Conservation (phyloP, 2,888 invertebrate genomes). For the Plebejus argus region DNA sequence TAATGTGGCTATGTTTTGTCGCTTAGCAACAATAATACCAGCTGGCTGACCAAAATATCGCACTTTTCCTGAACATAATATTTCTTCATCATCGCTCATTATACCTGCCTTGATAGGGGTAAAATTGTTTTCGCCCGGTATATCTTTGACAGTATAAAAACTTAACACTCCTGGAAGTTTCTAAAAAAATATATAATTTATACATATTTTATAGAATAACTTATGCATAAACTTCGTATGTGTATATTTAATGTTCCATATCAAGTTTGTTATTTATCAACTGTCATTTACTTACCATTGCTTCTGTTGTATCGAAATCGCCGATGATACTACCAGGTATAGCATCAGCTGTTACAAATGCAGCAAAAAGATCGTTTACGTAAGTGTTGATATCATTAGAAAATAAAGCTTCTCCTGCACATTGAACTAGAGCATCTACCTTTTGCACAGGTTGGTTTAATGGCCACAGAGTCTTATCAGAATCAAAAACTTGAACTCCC, state of each 20-base stretch:
- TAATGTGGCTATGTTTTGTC: slow-evolving; percentile 73
- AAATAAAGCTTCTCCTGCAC: slow-evolving; percentile 88
- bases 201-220: too few relatives aligned
- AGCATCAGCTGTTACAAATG: slow-evolving; percentile 83
- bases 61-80: slow-evolving; percentile 65
- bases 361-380: slow-evolving; percentile 85
- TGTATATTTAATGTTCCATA: neutral
- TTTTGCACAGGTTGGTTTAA: slow-evolving; percentile 88
- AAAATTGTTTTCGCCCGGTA: slow-evolving; percentile 83
- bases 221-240: neutral
- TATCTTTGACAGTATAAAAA: slow-evolving; percentile 83
- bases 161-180: slow-evolving; percentile 81
- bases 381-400: slow-evolving; percentile 86
- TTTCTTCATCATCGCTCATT: slow-evolving; percentile 58
- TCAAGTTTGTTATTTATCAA: neutral
- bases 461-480: slow-evolving; percentile 85
- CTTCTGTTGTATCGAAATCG: slow-evolving; percentile 83
- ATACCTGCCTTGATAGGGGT: slow-evolving; percentile 56
- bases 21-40: slow-evolving; percentile 83
- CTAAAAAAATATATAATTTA: slow-evolving; percentile 57
- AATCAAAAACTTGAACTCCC: slow-evolving; percentile 87
- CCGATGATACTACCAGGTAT: slow-evolving; percentile 79
- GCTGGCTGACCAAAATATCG: slow-evolving; percentile 83
- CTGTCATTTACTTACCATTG: slow-evolving; percentile 77
- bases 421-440: slow-evolving; percentile 85